Evolutionary conservation across 1,140 invertebrate species (phyloP), one percentile per base, ranked within the genome.

Genomic region (Drosophila sp.): DNA sequence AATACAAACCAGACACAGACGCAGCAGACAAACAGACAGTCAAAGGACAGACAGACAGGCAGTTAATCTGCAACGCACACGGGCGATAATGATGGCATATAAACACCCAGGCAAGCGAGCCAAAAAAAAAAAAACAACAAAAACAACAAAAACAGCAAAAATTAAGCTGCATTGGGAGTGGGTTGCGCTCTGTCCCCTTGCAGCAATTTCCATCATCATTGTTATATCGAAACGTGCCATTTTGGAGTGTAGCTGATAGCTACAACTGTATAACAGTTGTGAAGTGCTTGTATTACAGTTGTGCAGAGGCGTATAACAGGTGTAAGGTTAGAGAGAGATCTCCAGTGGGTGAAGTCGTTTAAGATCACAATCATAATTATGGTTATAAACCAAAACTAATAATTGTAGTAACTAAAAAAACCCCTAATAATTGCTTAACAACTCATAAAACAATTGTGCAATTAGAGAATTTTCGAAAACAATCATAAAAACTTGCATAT

Each of bases 31-130:
- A 55, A 61, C 60, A 60, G 41, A 68, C 25, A 27, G 30, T 44
- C 66, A 32, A 62, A 65, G 56, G 41, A 76, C 67, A 58, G 66
- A 70, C 17, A 58, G 66, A 70, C 50, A 66, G 71, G 71, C 76
- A 71, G 78, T 80, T 80, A 79, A 79, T 80, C 78, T 74, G 76
- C 66, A 54, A 69, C 57, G 60, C 57, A 62, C 66, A 62, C 47
- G 60, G 60, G 71, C 71, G 71, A 79, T 79, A 79, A 80, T 80
- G 77, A 79, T 72, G 76, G 66, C 76, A 80, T 54, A 75, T 77
- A 77, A 77, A 77, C 75, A 44, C 62, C 40, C 50, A 70, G 35
- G 38, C 35, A 62, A 29, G 40, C 30, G 17, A 8, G 27, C 23
- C 70, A 57, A 78, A 57, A 57, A 56, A 40, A 61, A 76, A 58